Percentiles rank a stretch among this genome's conserved stretches.
These are phyloP conservation scores for Crossocerus cetratus DNA, from an alignment of 2,888 invertebrate genomes.

Conservation along the genomic window DNA sequence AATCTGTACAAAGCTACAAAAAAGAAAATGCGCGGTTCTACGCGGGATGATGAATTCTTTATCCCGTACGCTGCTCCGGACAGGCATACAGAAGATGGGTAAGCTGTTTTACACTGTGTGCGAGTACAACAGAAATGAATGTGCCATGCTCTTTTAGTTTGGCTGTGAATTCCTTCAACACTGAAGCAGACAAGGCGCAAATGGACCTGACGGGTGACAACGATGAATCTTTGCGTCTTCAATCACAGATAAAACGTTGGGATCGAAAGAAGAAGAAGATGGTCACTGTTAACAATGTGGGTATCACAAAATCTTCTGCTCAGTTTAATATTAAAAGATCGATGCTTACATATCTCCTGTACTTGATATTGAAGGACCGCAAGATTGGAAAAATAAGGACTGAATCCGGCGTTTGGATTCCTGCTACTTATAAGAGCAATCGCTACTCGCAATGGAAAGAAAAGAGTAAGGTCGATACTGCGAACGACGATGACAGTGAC, in stretches of 20 bases:
- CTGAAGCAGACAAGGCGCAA: constrained; percentile 87
- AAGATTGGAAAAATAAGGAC: constrained; percentile 91
- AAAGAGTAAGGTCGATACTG: constrained; percentile 81
- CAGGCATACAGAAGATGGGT: constrained; percentile 91
- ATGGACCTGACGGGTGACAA: constrained; percentile 92
- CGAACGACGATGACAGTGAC: constrained; percentile 76
- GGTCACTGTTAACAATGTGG: constrained; percentile 84
- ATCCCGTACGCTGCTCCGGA: constrained; percentile 92
- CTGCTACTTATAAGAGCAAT: constrained; percentile 95
- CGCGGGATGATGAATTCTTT: constrained; percentile 88
- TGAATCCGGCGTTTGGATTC: constrained; percentile 96
- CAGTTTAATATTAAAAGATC: not conserved
- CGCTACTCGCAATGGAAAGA: constrained; percentile 92
- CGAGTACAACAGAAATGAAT: not conserved
- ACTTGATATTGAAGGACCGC: constrained; percentile 72
- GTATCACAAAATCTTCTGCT: constrained; percentile 50
- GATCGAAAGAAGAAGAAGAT: constrained; percentile 98
- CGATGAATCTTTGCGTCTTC: constrained; percentile 81
- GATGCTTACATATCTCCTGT: not conserved
- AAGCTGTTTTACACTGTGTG: constrained; percentile 54
- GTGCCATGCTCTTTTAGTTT: constrained; percentile 78
- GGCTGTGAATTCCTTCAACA: constrained; percentile 88
- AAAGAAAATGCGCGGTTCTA: constrained; percentile 79
- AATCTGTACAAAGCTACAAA: constrained; percentile 78
- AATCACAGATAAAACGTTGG: constrained; percentile 87